These are phyloP conservation scores for Neodiprion fabricii DNA, from an alignment of 1,140 invertebrate species.

Conservation along the genomic window DNA sequence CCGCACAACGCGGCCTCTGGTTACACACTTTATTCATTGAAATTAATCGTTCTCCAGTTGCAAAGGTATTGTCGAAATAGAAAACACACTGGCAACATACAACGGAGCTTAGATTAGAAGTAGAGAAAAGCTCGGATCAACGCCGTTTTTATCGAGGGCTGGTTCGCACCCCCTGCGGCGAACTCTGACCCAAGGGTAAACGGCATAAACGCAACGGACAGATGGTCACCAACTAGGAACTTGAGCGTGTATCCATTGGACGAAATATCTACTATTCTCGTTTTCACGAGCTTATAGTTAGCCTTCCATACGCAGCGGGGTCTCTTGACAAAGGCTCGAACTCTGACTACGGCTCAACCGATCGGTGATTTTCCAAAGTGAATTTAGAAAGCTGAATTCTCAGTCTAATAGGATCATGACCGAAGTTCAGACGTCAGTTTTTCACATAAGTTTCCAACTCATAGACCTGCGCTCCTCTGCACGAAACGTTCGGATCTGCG, in stretches of 20 bases:
- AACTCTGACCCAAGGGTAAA: background rate
- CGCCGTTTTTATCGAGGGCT: constrained; percentile 4
- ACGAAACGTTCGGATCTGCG: too few species aligned
- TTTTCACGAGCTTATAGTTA: background rate
- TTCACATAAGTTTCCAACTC: too few species aligned
- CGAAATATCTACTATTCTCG: background rate
- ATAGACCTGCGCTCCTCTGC: too few species aligned
- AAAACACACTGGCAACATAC: background rate
- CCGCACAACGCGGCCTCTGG: background rate
- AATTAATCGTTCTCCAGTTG: constrained; percentile 1
- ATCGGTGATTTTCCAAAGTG: too few species aligned
- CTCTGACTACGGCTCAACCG: too few species aligned
- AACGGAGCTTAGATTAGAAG: background rate
- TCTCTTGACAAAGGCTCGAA: background rate
- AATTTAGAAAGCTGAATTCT: too few species aligned
- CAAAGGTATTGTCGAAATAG: background rate
- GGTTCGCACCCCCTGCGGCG: constrained; percentile 1
- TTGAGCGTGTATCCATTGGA: background rate
- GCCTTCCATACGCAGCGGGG: background rate
- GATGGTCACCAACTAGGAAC: background rate
- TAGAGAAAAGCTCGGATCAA: background rate
- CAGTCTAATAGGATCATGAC: too few species aligned
- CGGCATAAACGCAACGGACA: background rate
- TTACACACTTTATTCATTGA: constrained; percentile 7
- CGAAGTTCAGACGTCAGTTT: too few species aligned